phyloP scores from a whole-genome alignment of 2,113 vertebrate species.

The Centropristis striata region DNA sequence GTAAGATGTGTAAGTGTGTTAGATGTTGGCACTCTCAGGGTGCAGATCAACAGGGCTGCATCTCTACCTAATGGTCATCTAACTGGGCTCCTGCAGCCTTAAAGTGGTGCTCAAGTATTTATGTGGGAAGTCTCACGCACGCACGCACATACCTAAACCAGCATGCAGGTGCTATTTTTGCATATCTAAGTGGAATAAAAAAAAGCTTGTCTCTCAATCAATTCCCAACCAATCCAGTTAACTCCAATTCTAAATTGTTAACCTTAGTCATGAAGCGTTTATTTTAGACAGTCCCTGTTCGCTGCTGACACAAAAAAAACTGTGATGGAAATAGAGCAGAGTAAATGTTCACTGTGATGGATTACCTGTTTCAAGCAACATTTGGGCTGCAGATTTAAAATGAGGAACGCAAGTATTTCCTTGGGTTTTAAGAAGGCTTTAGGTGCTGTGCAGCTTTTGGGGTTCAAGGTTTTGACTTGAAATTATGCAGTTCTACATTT shows the following conservation, averaged over 20 bases:
- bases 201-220: not conserved
- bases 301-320: not conserved
- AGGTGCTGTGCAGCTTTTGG: too few relatives aligned
- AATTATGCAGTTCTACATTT: too few relatives aligned
- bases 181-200: too few relatives aligned
- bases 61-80: not conserved
- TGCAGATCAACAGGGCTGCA: not conserved
- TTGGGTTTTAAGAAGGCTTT: too few relatives aligned
- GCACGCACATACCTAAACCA: not conserved
- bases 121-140: not conserved
- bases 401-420: too few relatives aligned
- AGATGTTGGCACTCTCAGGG: not conserved
- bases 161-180: not conserved
- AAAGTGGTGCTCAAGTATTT: not conserved
- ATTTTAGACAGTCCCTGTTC: not conserved
- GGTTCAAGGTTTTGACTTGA: too few relatives aligned
- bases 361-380: not conserved
- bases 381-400: not conserved
- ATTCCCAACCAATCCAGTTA: not conserved
- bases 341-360: not conserved
- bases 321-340: not conserved
- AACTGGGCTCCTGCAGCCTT: not conserved
- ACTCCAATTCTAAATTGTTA: not conserved
- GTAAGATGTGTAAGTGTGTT: not conserved
- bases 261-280: not conserved